Evolutionary conservation across 1,140 invertebrate genomes (phyloP), one percentile per base, ranked within the genome.

Genomic region (Drosophila serrata): DNA sequence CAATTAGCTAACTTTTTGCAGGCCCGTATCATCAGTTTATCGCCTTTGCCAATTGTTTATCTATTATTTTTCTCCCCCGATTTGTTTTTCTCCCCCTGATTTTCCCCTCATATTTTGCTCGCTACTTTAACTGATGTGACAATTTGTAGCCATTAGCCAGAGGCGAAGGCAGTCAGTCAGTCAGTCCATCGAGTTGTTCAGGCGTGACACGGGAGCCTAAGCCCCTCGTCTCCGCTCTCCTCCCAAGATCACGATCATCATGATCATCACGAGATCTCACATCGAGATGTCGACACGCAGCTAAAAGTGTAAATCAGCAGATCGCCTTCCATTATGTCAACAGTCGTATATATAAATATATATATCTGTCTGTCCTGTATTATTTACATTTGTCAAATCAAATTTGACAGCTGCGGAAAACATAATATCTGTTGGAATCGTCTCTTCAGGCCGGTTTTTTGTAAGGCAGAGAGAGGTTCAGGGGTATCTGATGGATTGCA

Each of bases 341-440:
- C 48, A 19, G 15, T 29, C 24, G 49, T 19, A 0, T 2, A 33
- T 12, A 33, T 33, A 31, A 8, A 8, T 31, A 31, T 31, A 31
- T 31, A 33, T 24, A 8, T 46, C 13, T 19, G 51, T 45, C 51
- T 43, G 53, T 67, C 73, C 73, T 55, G 69, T 85, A 90, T 88
- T 87, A 84, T 90, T 88, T 88, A 84, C 85, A 90, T 90, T 90
- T 90, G 85, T 90, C 81, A 88, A 88, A 90, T 88, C 85, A 88
- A 81, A 88, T 88, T 88, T 88, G 84, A 88, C 85, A 90, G 85
- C 86, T 88, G 85, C 76, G 85, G 84, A 84, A 84, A 90, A 84
- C 77, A 84, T 84, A 88, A 88, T 88, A 88, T 56, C 49, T 49
- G 19, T 22, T 17, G 45, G 45, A 68, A 60, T 46, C 42, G n/a